Conservation (phyloP, 2,113 vertebrate species). For the Aspiorhynchus laticeps region DNA sequence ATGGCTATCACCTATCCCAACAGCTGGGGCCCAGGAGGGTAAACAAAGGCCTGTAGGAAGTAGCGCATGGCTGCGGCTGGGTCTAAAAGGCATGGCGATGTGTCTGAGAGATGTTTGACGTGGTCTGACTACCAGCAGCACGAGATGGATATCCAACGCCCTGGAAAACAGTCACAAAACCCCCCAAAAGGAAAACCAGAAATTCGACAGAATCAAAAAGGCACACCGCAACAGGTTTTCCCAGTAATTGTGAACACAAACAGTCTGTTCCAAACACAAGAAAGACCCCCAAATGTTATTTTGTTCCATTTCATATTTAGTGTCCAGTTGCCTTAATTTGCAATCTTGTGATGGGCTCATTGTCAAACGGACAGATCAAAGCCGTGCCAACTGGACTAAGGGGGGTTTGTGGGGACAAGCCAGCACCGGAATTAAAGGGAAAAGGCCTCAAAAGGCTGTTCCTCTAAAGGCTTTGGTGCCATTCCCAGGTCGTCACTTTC, state of each 20-base stretch:
- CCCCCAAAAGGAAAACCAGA: not conserved
- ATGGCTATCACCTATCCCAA: slow-evolving; percentile 77
- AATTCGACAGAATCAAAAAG: slow-evolving; percentile 21
- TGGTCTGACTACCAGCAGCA: slow-evolving; percentile 55
- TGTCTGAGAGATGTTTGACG: slow-evolving; percentile 62
- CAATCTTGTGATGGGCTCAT: slow-evolving; percentile 67
- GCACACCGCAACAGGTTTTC: not conserved
- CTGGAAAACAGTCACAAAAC: slow-evolving; percentile 15
- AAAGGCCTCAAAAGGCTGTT: slow-evolving; percentile 46
- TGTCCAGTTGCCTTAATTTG: slow-evolving; percentile 65
- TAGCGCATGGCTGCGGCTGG: slow-evolving; percentile 75
- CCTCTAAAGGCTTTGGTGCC: slow-evolving; percentile 62
- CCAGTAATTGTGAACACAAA: not conserved
- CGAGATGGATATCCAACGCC: not conserved
- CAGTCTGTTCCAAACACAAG: slow-evolving; percentile 45
- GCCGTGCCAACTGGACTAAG: slow-evolving; percentile 62
- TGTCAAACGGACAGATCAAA: slow-evolving; percentile 69
- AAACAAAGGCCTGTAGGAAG: slow-evolving; percentile 80
- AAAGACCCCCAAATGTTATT: slow-evolving; percentile 59
- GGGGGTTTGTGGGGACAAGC: slow-evolving; percentile 48
- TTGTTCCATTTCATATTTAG: slow-evolving; percentile 48
- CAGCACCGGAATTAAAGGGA: slow-evolving; percentile 46
- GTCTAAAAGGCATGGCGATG: slow-evolving; percentile 68
- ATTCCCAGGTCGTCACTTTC: slow-evolving; percentile 59
- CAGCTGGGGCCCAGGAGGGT: slow-evolving; percentile 78